These are phyloP conservation scores for Callospermophilus lateralis DNA, from an alignment of 2,113 vertebrate genomes.

Conservation along the genomic window DNA sequence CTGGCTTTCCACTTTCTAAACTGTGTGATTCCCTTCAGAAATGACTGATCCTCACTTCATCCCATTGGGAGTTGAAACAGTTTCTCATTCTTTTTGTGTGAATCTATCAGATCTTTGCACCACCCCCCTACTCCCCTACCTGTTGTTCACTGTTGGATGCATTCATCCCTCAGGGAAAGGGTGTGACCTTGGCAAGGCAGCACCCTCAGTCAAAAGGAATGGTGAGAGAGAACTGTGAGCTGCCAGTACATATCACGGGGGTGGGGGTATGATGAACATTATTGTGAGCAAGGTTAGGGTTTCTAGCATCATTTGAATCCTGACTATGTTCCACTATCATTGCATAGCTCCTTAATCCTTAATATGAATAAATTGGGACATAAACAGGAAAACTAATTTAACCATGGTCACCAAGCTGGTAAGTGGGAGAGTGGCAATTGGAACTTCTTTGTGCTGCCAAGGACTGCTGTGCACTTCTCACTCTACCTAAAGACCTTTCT, in stretches of 20 bases:
- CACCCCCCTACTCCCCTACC: accelerated
- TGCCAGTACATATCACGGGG: neutral
- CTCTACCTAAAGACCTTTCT: neutral
- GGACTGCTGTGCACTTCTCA: neutral
- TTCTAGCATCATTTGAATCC: neutral
- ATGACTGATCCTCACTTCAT: neutral
- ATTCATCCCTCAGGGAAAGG: neutral
- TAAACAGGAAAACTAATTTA: neutral
- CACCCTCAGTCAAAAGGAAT: neutral
- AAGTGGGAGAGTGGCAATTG: neutral
- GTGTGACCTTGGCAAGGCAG: neutral
- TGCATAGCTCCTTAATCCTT: neutral
- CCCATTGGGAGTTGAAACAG: neutral
- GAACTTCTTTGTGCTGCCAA: neutral
- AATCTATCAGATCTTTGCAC: neutral
- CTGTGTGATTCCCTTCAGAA: neutral
- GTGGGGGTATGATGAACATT: neutral
- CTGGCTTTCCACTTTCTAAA: neutral
- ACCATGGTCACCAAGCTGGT: neutral
- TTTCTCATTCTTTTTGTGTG: neutral
- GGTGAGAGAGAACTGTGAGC: neutral
- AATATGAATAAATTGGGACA: neutral
- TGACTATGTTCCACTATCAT: neutral
- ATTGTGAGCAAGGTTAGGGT: neutral
- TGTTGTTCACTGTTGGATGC: neutral